phyloP scores from a whole-genome alignment of 1,140 invertebrate species.

The Drosophila mauritiana region DNA sequence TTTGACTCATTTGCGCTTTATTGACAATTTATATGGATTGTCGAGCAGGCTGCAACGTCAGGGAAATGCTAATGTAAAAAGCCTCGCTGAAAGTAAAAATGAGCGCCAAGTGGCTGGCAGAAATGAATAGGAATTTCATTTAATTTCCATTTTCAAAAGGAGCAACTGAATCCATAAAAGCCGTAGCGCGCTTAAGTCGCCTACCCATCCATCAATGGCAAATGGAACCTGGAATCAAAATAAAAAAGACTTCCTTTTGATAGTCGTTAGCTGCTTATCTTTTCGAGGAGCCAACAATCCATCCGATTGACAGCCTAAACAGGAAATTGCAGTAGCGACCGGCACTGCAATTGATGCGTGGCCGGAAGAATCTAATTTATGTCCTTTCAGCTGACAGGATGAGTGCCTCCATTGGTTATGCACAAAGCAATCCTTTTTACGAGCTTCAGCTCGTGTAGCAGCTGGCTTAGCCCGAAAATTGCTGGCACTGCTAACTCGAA shows the following conservation, averaged over 20 bases:
- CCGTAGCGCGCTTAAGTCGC: slow-evolving; percentile 17
- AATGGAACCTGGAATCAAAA: slow-evolving; percentile 23
- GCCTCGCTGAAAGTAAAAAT: slow-evolving; percentile 32
- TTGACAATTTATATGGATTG: slow-evolving; percentile 61
- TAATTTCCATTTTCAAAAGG: slow-evolving; percentile 44
- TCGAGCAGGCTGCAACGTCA: slow-evolving; percentile 13
- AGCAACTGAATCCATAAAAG: slow-evolving; percentile 4
- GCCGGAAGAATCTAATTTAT: slow-evolving; percentile 63
- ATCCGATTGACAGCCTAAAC: slow-evolving; percentile 18
- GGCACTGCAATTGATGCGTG: slow-evolving; percentile 34
- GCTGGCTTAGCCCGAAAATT: slow-evolving; percentile 23
- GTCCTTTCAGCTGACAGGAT: slow-evolving; percentile 4
- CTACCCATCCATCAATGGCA: slow-evolving; percentile 7
- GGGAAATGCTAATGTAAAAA: slow-evolving; percentile 35
- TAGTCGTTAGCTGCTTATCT: slow-evolving; percentile 37
- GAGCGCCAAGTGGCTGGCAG: slow-evolving; percentile 22
- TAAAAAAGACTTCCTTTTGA: slow-evolving; percentile 39
- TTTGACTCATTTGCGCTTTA: slow-evolving; percentile 53
- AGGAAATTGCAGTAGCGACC: slow-evolving; percentile 49
- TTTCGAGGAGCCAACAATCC: slow-evolving; percentile 12
- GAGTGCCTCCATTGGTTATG: slow-evolving; percentile 33
- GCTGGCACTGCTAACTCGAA: slow-evolving; percentile 40
- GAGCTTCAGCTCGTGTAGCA: not conserved
- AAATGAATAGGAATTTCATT: slow-evolving; percentile 43
- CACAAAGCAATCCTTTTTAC: slow-evolving; percentile 24